Base-by-base conservation (phyloP, 2,113 vertebrate genomes). In the Ploceus nigricollis region DNA sequence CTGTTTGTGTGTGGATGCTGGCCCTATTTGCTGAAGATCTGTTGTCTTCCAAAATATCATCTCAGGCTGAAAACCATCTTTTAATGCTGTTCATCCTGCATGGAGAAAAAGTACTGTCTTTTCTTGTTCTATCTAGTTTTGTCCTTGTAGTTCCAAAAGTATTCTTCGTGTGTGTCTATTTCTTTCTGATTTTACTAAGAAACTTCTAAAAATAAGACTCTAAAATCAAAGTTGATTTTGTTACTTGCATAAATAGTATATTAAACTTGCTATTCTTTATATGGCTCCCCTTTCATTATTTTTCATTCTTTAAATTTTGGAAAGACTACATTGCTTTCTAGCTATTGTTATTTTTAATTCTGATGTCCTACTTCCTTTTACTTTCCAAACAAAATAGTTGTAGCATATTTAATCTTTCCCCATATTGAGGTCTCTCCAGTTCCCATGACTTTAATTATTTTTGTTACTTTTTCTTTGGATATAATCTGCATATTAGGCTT, bases 361-460 rank as follows among this genome's bases (percentile, higher is more conserved):
- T 82, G 75, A 65, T 91, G 79, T 48, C 54, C 78, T 89, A 56
- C 57, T 95, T 97, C 75, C 89, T 79, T 96, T 89, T 79, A 70
- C 87, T 87, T 93, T 95, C 89, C 93, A 97, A 91, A 93, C 45
- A 95, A 97, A 97, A 96, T 95, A 96, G 87, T 85, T 1, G 0
- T 25, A 73, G 75, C 82, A 92, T 90, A 93, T 94, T 94, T 96
- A 96, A 95, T 89, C 76, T 90, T 88, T 94, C 68, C 76, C 56
- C 19, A 48, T 90, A 81, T 33, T 88, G 60, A 92, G 64, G 71
- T 95, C 78, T 66, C 42, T 82, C 93, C 30, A 44, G 79, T 94
- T 97, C 95, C 94, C 92, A 96, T 94, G 92, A 83, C 90, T 92
- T 91, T 95, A 93, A 96, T 93, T 94, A 93, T 94, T 97, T 97